phyloP scores from a whole-genome alignment of 2,113 vertebrate genomes.

The Myrmecobius fasciatus region DNA sequence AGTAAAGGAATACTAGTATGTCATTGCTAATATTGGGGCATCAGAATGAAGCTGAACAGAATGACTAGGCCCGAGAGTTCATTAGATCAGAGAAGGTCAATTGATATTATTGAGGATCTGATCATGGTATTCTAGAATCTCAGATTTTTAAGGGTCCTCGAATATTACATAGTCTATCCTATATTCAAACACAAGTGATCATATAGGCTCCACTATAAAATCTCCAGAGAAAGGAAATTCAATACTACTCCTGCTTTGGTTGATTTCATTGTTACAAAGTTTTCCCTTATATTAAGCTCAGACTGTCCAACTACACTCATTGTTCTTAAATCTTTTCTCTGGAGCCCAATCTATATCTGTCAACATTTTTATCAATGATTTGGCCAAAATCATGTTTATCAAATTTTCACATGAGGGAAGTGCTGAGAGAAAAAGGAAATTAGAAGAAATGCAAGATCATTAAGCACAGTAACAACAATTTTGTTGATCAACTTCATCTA shows the following conservation, averaged over 20 bases:
- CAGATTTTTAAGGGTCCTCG: not conserved
- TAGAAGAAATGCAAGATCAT: not conserved
- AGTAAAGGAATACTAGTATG: not conserved
- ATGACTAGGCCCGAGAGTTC: not conserved
- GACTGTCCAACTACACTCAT: not conserved
- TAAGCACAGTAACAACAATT: not conserved
- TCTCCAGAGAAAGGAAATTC: not conserved
- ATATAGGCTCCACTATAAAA: not conserved
- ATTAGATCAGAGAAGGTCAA: not conserved
- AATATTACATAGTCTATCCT: not conserved
- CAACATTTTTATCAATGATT: not conserved
- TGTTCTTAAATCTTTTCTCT: too few relatives aligned
- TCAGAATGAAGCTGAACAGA: not conserved
- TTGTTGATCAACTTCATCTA: too few relatives aligned
- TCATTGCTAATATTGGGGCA: not conserved
- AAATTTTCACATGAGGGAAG: not conserved
- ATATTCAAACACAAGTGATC: too few relatives aligned
- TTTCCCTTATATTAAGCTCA: not conserved
- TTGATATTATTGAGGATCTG: not conserved
- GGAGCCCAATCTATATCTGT: not conserved
- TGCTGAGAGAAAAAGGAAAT: not conserved
- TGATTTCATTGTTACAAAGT: not conserved
- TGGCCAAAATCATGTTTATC: not conserved
- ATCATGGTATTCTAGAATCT: not conserved
- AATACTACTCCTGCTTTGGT: not conserved